Base-by-base conservation (phyloP, 2,888 invertebrate genomes). In the Timema cristinae region DNA sequence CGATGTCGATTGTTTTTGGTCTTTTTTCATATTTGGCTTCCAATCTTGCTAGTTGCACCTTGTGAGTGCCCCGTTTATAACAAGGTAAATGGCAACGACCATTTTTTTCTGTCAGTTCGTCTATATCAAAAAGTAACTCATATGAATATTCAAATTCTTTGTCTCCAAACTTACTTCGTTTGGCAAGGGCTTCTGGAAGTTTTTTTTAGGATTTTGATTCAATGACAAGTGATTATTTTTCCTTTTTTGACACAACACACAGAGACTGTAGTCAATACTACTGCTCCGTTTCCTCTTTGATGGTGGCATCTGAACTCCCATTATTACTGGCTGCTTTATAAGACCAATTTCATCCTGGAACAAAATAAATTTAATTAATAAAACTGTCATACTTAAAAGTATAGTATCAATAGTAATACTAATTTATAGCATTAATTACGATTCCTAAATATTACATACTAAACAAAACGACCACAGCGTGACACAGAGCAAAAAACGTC, bases 221-320 rank as follows among this genome's bases (percentile, higher is more conserved):
- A 47, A 32, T 7, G 6, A 63, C 63, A 16, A 63, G 13, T 32
- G 59, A 9, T 61, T 61, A 8, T 5, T 63, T 32, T 63, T 47
- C 47, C 9, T 47, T n/a, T 63, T 63, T 63, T 63, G 63, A 32
- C 63, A 63, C 63, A 63, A 13, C n/a, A 63, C 9, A 63, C 63
- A 63, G 48, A 63, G 32, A 63, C 47, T 63, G 63, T 63, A 63
- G 63, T 63, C 63, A 63, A 63, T 9, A 63, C 63, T 63, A 61
- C 16, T 32, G 32, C 32, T 11, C 13, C 63, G 47, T 63, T 63
- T 63, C 48, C 47, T 63, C 63, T 63, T 32, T 63, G 16, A 47
- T 16, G 47, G 47, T 16, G 32, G 16, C 47, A 63, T 63, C 63
- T 63, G 7, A 63, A 63, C 63, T 63, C 4, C 63, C 63, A 63